Base-by-base conservation (phyloP, 2,797 vertebrate genomes). In the Pangasius djambal region DNA sequence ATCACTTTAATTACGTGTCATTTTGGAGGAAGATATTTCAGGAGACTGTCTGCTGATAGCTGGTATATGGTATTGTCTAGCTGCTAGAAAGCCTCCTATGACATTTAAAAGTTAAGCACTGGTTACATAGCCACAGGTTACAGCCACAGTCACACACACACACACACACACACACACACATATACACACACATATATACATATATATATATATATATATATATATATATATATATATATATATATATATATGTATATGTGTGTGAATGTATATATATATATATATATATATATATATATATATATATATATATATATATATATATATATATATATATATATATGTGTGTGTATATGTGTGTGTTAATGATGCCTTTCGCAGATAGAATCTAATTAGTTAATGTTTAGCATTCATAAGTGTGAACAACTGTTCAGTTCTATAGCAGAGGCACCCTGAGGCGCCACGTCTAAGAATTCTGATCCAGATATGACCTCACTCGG, bases 351-450 rank as follows among this genome's bases (percentile, higher is more conserved):
- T 40, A 5, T 40, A 4, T 40, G 40, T 40, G 40, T 40, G 40
- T 40, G 40, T 40, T 82, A 55, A 28, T 31, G 5, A 5, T 44
- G 63, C 22, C 48, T 82, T 83, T 50, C 16, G 34, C 65, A 22
- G 34, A 82, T 18, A 52, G 6, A 31, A 81, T 48, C 28, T 57
- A 34, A 40, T 50, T 4, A 87, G 63, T 18, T 55, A 70, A 87
- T 25, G 9, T 88, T 72, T 81, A 48, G 52, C 34, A 44, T 59
- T 72, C 34, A 15, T n/a, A 57, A 61, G 15, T 77, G 22, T 81
- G 75, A 69, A 81, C 61, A 87, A 77, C 59, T 79, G 61, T 55
- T 79, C 44, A 25, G 9, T 61, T 75, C 55, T 75, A 28, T 65
- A 22, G 25, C 72, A 61, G 69, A 86, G 34, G 22, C 25, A 18